phyloP scores from a whole-genome alignment of 2,888 invertebrate genomes.

The Mayetiola destructor region DNA sequence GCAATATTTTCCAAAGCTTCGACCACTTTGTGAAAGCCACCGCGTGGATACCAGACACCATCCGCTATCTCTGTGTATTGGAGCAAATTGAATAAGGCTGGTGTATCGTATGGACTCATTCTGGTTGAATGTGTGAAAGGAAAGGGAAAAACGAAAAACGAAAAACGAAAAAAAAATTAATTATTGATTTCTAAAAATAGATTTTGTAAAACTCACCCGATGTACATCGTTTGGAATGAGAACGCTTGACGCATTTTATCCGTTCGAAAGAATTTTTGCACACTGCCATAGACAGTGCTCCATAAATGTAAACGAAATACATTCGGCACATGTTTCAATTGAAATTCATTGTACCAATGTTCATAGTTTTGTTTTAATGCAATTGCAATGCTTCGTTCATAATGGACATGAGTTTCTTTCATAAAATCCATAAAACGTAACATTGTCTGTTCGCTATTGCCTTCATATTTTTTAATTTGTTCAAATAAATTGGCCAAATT shows the following conservation, averaged over 20 bases:
- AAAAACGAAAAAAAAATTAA: not conserved
- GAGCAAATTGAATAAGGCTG: not conserved
- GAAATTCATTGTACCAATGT: conserved; percentile 14
- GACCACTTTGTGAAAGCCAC: conserved; percentile 11
- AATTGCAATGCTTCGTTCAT: conserved; percentile 12
- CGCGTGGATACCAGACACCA: conserved; percentile 5
- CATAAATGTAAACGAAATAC: not conserved
- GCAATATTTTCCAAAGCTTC: conserved; percentile 13
- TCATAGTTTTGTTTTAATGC: conserved; percentile 12
- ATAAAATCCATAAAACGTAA: conserved; percentile 7
- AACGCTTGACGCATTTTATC: conserved; percentile 14
- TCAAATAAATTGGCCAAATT: conserved; percentile 7
- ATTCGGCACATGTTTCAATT: conserved; percentile 5
- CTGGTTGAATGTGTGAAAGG: no score
- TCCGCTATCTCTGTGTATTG: conserved; percentile 13
- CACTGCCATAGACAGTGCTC: not conserved
- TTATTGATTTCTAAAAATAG: not conserved
- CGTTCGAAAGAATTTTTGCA: not conserved
- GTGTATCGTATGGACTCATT: conserved; percentile 11
- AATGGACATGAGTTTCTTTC: conserved; percentile 13
- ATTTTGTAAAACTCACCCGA: conserved; percentile 4
- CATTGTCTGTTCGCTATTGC: not conserved
- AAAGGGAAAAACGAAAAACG: not conserved
- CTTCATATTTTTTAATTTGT: conserved; percentile 11
- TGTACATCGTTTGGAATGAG: conserved; percentile 14